Evolutionary conservation across 2,113 vertebrate genomes (phyloP), one percentile per base, ranked within the genome.

Genomic region (Colaptes auratus): DNA sequence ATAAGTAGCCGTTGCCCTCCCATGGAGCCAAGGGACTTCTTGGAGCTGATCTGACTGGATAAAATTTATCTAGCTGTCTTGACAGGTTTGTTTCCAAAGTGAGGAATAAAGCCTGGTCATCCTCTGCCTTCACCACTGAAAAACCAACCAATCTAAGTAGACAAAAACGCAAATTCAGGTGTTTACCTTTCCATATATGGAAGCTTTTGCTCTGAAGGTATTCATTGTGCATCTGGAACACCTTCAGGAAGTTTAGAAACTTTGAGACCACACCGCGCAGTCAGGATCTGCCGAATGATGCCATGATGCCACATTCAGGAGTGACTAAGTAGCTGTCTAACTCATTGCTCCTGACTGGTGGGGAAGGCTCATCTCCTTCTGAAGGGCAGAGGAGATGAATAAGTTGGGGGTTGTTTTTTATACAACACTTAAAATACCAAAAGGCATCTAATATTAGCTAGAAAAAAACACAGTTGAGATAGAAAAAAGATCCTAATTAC

Each of bases 201-300:
- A 98, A 98, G 19, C 74, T 93, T 78, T 91, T 96, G 64, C 89
- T 96, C 64, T 88, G 55, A 18, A 77, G 50, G 59, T 98, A 98
- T 71, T 96, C 95, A 60, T 72, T 96, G 88, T 98, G 97, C 76
- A 98, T 10, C 48, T 98, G 97, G 58, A 98, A 97, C 7, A 97
- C 98, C 12, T 73, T 92, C 56, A 98, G 95, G 76, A 98, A 98
- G 90, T 98, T 98, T 95, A 73, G 82, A 89, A n/a, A 95, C 90
- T 74, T 70, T 24, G 92, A 94, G 96, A 97, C 86, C 96, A 86
- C 66, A 92, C 96, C 7, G 63, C 64, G 92, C 82, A 0, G 95
- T 97, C 66, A 98, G 82, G 63, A 98, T 44, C 19, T 58, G 96
- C 25, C 95, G 96, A 82, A 98, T 75, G 24, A 94, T 59, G 42